Conservation (phyloP, 2,888 invertebrate species). For the Rhodophaea formosa region DNA sequence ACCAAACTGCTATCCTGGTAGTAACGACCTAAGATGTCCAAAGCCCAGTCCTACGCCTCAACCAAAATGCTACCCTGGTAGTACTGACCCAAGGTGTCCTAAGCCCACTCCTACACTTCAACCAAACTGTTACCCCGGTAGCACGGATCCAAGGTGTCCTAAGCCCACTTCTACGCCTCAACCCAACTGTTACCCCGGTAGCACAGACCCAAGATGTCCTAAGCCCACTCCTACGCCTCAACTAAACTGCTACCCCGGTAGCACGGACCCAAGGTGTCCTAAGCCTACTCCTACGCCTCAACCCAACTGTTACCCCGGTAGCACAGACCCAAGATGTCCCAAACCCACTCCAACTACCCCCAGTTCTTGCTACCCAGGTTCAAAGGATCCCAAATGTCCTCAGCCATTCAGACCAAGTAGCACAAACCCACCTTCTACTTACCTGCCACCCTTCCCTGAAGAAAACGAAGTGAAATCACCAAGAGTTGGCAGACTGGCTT, state of each 20-base stretch:
- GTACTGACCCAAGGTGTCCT: conserved; percentile 38
- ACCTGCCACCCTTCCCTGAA: conserved; percentile 69
- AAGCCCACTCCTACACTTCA: conserved; percentile 33
- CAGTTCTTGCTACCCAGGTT: conserved; percentile 69
- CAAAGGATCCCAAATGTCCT: conserved; percentile 63
- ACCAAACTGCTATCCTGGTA: conserved; percentile 38
- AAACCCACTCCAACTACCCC: conserved; percentile 51
- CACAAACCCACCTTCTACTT: conserved; percentile 68
- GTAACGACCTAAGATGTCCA: conserved; percentile 40
- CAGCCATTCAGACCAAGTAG: conserved; percentile 68
- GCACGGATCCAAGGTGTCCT: conserved; percentile 42
- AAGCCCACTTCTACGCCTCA: conserved; percentile 34
- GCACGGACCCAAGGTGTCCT: conserved; percentile 48
- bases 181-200: conserved; percentile 50
- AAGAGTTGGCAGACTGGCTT: conserved; percentile 49
- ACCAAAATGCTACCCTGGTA: conserved; percentile 28
- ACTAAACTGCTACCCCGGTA: conserved; percentile 39
- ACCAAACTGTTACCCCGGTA: conserved; percentile 48
- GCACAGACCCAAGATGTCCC: conserved; percentile 48
- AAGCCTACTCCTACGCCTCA: conserved; percentile 29
- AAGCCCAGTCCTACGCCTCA: conserved; percentile 33
- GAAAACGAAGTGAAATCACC: conserved; percentile 62
- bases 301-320: conserved; percentile 48
- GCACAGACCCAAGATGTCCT: conserved; percentile 48
- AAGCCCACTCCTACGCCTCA: conserved; percentile 35